phyloP scores from a whole-genome alignment of 2,888 invertebrate species.

The Conops quadrifasciatus region DNA sequence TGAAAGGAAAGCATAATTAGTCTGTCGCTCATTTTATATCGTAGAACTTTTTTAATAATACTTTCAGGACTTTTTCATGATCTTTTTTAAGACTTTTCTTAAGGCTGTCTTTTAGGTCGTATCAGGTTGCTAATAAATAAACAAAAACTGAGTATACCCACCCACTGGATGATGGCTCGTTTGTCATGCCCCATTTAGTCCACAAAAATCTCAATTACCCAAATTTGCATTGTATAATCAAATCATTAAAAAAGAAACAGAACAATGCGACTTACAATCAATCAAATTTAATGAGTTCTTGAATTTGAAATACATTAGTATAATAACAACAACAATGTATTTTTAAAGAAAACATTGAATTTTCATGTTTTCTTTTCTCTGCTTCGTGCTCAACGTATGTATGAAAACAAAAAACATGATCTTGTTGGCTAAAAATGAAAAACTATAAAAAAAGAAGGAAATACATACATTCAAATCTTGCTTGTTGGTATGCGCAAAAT shows the following conservation, averaged over 20 bases:
- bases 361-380: slow-evolving; percentile 23
- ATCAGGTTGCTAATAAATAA: too few species aligned
- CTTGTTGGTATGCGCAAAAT: slow-evolving; percentile 41
- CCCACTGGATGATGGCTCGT: not conserved
- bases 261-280: not conserved
- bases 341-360: slow-evolving; percentile 12
- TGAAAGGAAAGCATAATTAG: too few species aligned
- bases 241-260: not conserved
- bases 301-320: not conserved
- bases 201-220: not conserved
- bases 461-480: slow-evolving; percentile 16
- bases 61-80: too few species aligned
- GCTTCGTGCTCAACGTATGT: not conserved
- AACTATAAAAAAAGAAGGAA: slow-evolving; percentile 13
- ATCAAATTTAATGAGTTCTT: slow-evolving; percentile 1
- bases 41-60: too few species aligned
- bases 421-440: slow-evolving; percentile 35
- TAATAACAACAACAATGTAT: slow-evolving; percentile 12
- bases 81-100: too few species aligned
- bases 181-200: not conserved
- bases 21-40: too few species aligned
- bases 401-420: slow-evolving; percentile 41
- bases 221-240: not conserved
- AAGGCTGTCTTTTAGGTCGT: too few species aligned
- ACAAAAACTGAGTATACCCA: too few species aligned